phyloP scores from a whole-genome alignment of 2,888 invertebrate species.

The Syrphus vitripennis region DNA sequence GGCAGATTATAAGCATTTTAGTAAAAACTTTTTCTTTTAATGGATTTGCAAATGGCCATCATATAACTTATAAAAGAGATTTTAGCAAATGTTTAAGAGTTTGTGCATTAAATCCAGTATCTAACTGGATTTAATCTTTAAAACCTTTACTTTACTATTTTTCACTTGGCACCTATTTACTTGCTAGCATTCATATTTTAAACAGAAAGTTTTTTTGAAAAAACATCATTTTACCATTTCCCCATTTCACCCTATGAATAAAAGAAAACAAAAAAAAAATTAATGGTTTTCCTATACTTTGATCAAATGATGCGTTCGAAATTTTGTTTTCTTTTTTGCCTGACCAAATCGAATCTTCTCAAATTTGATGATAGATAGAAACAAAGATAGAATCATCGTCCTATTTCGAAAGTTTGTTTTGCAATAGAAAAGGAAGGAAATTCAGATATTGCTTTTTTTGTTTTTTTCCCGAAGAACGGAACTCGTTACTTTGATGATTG shows the following conservation, averaged over 20 bases:
- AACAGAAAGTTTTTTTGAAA: not conserved
- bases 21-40: too few relatives aligned
- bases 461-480: not conserved
- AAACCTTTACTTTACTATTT: too few relatives aligned
- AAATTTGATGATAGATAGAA: not conserved
- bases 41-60: too few relatives aligned
- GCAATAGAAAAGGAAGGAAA: not conserved
- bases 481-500: slow-evolving; percentile 3
- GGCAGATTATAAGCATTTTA: too few relatives aligned
- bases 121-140: too few relatives aligned
- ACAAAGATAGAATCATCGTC: too few relatives aligned
- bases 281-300: not conserved
- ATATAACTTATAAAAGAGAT: too few relatives aligned
- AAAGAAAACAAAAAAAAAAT: not conserved
- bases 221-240: not conserved
- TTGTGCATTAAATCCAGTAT: too few relatives aligned
- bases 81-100: too few relatives aligned
- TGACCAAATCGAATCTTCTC: not conserved
- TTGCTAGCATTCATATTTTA: not conserved
- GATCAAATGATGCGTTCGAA: not conserved
- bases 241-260: not conserved
- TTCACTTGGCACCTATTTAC: not conserved
- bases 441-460: not conserved
- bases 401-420: not conserved
- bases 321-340: not conserved